phyloP scores from a whole-genome alignment of 2,888 invertebrate genomes.

The Cephus spinipes region DNA sequence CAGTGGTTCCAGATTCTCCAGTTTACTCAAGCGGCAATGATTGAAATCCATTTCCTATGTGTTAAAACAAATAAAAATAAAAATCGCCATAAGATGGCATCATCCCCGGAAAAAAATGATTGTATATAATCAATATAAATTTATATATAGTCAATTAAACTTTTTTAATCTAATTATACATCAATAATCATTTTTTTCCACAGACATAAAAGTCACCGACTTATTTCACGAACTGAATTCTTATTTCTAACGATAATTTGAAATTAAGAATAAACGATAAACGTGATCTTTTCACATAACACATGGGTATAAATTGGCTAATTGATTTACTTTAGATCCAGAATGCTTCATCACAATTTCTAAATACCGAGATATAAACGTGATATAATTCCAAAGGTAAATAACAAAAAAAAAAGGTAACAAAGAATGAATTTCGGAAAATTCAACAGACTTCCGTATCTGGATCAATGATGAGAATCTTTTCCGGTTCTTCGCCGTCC shows the following conservation, averaged over 20 bases:
- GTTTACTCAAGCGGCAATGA: conserved; percentile 86
- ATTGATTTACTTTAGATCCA: background rate
- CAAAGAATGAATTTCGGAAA: conserved; percentile 3
- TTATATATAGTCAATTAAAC: background rate
- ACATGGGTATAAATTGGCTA: background rate
- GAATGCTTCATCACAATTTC: background rate
- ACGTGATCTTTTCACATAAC: background rate
- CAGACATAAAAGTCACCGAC: background rate
- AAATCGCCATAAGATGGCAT: conserved; percentile 9
- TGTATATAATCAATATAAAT: conserved; percentile 9
- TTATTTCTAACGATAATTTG: background rate
- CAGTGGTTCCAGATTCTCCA: conserved; percentile 86
- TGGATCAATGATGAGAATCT: conserved; percentile 76
- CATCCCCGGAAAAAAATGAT: background rate
- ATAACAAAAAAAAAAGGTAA: conserved; percentile 15
- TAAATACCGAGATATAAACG: background rate
- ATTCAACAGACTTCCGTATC: conserved; percentile 67
- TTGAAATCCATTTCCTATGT: conserved; percentile 83
- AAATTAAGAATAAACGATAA: conserved; percentile 8
- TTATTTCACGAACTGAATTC: too few relatives aligned
- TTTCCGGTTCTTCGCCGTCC: conserved; percentile 68
- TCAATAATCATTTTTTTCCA: conserved; percentile 1
- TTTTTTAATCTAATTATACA: background rate
- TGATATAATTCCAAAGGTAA: background rate
- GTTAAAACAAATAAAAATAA: background rate